Evolutionary conservation across 2,113 vertebrate species (phyloP).

Genomic region (Cepphus grylle): DNA sequence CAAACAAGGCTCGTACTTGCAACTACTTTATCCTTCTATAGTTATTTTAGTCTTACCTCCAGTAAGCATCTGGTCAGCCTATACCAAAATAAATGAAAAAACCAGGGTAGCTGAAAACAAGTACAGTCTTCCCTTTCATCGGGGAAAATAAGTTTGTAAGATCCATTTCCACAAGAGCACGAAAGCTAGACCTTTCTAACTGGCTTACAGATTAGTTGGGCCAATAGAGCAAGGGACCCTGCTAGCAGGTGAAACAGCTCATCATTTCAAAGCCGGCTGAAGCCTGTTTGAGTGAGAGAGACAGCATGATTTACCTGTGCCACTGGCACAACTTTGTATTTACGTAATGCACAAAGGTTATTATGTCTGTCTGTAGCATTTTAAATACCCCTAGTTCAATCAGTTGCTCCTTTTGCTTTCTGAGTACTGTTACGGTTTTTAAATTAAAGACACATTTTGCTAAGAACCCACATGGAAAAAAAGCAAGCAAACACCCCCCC

Average conservation of each 20-base stretch:
- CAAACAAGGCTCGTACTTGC: not conserved
- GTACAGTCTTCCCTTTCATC: not conserved
- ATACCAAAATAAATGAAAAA: not conserved
- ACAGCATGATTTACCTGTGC: not conserved
- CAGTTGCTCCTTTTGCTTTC: not conserved
- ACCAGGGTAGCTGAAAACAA: not conserved
- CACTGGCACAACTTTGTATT: not conserved
- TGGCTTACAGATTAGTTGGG: not conserved
- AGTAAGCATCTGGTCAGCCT: not conserved
- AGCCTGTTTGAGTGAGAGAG: not conserved
- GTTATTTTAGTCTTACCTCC: not conserved
- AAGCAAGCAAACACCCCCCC: not conserved
- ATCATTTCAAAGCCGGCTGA: not conserved
- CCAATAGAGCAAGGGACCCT: not conserved
- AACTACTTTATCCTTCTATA: not conserved
- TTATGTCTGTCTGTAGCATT: not conserved
- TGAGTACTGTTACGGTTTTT: not conserved
- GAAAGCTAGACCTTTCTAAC: not conserved
- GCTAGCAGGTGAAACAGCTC: not conserved
- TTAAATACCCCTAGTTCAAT: not conserved
- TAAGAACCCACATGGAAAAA: not conserved
- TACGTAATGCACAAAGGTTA: not conserved
- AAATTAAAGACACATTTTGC: not conserved
- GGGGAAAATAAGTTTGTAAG: not conserved
- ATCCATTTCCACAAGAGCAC: accelerated